phyloP scores from a whole-genome alignment of 2,888 invertebrate genomes.

The Ormia ochracea region DNA sequence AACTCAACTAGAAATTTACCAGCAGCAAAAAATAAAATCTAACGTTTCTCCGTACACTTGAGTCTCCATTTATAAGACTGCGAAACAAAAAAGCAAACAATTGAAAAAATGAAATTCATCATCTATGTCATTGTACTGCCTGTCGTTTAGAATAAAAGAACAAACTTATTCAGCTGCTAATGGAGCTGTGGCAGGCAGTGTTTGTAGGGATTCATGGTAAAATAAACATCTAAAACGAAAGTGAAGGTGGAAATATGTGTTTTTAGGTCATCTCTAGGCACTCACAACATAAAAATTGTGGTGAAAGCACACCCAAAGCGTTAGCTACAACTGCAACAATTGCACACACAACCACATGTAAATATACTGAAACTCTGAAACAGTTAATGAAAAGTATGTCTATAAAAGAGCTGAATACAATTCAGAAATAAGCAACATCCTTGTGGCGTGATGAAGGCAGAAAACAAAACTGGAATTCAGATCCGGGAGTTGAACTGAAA shows the following conservation, averaged over 20 bases:
- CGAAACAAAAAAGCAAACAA: conserved; percentile 26
- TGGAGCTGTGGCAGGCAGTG: conserved; percentile 10
- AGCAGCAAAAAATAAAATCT: background rate
- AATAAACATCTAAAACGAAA: conserved; percentile 67
- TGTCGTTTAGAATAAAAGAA: conserved; percentile 32
- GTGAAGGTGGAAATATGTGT: conserved; percentile 73
- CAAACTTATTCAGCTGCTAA: conserved; percentile 11
- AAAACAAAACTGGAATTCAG: conserved; percentile 24
- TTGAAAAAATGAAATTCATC: conserved; percentile 37
- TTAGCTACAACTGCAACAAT: conserved; percentile 23
- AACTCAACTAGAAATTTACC: conserved; percentile 3
- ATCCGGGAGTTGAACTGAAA: conserved; percentile 16
- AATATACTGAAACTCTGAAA: conserved; percentile 10
- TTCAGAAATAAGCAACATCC: conserved; percentile 58
- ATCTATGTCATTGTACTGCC: conserved; percentile 56
- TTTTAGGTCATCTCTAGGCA: conserved; percentile 71
- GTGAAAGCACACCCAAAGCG: conserved; percentile 33
- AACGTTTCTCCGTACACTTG: conserved; percentile 7
- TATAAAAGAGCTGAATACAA: conserved; percentile 17
- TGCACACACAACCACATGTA: background rate
- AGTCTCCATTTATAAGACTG: background rate
- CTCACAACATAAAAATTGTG: conserved; percentile 56
- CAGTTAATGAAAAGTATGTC: conserved; percentile 23
- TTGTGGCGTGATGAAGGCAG: conserved; percentile 9
- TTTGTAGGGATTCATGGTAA: conserved; percentile 51